Evolutionary conservation across 2,113 vertebrate species (phyloP), one percentile per base, ranked within the genome.

Genomic region (Pygoscelis antarcticus): DNA sequence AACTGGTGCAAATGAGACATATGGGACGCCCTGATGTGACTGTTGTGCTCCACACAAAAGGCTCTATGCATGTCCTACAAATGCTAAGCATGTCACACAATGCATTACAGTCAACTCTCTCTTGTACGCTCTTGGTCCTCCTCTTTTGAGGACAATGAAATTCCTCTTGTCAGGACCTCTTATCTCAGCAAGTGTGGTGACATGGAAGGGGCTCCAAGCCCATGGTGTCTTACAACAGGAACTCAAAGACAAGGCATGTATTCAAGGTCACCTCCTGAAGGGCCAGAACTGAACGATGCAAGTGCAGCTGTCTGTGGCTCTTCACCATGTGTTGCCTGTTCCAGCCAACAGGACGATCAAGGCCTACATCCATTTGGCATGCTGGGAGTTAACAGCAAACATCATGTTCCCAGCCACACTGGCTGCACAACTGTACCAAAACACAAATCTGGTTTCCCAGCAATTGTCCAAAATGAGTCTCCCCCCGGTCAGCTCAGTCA

Each of bases 381-480:
- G 9, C 38, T 82, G 47, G n/a, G 60, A 44, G 30, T 93, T 93
- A 93, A 87, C 74, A 83, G 60, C n/a, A 76, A 87, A 61, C 18
- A 19, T 46, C 11, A 1, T 3, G 4, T 86, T 96, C 69, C 38
- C 34, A 91, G 84, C 51, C 57, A 70, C 23, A 13, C 57, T 23
- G 60, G 36, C 40, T 68, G 60, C 44, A 77, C 42, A 87, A 29
- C 66, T 69, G 36, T 57, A 79, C 83, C 64, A n/a, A 64, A 92
- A 64, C 27, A 44, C 55, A 89, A 86, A 83, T 51, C 58, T 89
- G 16, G 77, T 89, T 96, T 96, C 29, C 89, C 51, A 94, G 32
- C 40, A 83, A 27, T 81, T 94, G 75, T 47, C 23, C 83, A 72
- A 65, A 83, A 51, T 61, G 44, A 91, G 18, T 79, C 36, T 76